phyloP scores from a whole-genome alignment of 2,888 invertebrate genomes.

The Dryomyza anilis region DNA sequence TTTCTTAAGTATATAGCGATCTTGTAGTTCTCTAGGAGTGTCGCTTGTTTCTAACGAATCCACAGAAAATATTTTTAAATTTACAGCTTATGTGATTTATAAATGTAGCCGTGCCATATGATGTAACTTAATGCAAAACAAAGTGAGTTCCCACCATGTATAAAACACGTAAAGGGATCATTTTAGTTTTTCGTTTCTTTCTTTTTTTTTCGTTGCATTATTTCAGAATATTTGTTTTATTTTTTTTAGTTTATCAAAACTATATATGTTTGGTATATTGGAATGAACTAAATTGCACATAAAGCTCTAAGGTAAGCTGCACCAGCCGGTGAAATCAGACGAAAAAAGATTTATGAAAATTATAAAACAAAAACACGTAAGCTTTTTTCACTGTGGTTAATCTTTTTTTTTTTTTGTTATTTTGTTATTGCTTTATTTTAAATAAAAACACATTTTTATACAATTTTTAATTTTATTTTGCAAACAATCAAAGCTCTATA shows the following conservation, averaged over 20 bases:
- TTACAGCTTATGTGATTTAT: no score
- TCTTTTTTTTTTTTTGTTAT: background rate
- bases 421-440: background rate
- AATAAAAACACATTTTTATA: background rate
- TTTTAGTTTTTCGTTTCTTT: background rate
- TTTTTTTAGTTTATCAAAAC: background rate
- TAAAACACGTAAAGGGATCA: background rate
- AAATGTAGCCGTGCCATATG: background rate
- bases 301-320: slow-evolving; percentile 18
- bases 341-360: no score
- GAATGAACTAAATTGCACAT: slow-evolving; percentile 7
- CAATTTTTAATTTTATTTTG: no score
- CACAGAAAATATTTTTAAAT: no score
- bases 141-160: slow-evolving; percentile 2
- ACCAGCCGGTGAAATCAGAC: background rate
- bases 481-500: no score
- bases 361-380: slow-evolving; percentile 9
- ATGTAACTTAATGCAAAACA: background rate
- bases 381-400: slow-evolving; percentile 3
- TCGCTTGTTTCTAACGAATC: no score
- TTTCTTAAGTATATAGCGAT: no score
- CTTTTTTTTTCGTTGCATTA: background rate
- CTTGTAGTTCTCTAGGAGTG: no score
- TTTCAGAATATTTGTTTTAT: background rate
- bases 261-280: background rate